phyloP scores from a whole-genome alignment of 2,888 invertebrate species.

The Ophioninae sp. region DNA sequence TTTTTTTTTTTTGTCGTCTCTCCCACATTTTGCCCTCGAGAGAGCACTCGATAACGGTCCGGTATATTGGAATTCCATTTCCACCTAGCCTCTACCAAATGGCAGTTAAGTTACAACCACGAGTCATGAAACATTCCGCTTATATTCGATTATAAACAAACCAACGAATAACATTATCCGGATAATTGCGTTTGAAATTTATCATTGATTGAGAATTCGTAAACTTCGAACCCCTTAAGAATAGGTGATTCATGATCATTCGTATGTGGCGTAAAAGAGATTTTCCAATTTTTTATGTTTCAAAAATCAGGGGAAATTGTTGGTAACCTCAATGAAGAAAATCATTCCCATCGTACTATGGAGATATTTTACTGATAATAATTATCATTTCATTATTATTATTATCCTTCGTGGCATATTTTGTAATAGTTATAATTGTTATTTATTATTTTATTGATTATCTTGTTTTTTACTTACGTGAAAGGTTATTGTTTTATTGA shows the following conservation, averaged over 20 bases:
- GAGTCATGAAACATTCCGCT: constrained; percentile 27
- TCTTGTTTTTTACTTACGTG: too few species aligned
- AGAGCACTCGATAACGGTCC: constrained; percentile 41
- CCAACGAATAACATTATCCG: constrained; percentile 26
- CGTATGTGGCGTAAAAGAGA: neutral
- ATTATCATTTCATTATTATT: too few species aligned
- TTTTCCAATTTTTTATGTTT: neutral
- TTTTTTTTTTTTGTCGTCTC: constrained; percentile 37
- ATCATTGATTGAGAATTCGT: constrained; percentile 34
- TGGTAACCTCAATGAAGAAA: neutral
- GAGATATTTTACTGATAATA: too few species aligned
- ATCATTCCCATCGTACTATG: too few species aligned
- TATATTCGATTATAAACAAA: constrained; percentile 40
- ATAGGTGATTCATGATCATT: neutral
- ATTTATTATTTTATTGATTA: too few species aligned
- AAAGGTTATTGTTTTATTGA: too few species aligned
- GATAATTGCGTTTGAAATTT: constrained; percentile 52
- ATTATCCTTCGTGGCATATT: too few species aligned
- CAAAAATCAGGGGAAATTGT: neutral
- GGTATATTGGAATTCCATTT: constrained; percentile 3
- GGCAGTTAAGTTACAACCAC: constrained; percentile 32
- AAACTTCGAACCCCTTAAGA: constrained; percentile 18
- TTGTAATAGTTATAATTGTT: too few species aligned
- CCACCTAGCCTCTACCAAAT: neutral
- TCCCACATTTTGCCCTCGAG: constrained; percentile 42